Evolutionary conservation across 2,888 invertebrate species (phyloP), one percentile per base, ranked within the genome.

Genomic region (Endotricha flammealis): DNA sequence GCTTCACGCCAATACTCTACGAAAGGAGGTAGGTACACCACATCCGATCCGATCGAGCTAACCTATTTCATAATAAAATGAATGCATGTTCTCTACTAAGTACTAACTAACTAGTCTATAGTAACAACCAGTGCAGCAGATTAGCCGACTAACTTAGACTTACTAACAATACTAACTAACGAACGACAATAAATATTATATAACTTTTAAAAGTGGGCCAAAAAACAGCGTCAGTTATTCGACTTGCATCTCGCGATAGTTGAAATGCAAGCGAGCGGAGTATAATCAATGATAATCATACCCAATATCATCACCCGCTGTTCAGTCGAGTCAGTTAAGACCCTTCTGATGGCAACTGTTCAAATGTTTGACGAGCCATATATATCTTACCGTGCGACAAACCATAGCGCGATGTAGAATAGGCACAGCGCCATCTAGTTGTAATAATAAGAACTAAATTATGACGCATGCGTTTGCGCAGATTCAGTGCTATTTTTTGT

Each of bases 311-410:
- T 83, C 83, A 86, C 52, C 59, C 83, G 75, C 85, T 82, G 83
- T 83, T 83, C 82, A 83, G 82, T 85, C 82, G 81, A 85, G 83
- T 83, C 82, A 83, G 83, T 82, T 83, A 81, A 79, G 81, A 83
- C 82, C 82, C 61, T 69, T 41, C 66, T 68, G 67, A 68, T 67
- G 65, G 65, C 64, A 64, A 48, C 5, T 31, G 1, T 6, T 7
- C 2, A 12, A 17, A 0, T 0, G 1, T 3, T n/a, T n/a, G 8
- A 2, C 20, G n/a, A 10, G 10, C 6, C 0, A 9, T 44, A 41
- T 36, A 34, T 32, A 32, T 13, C 6, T 2, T 24, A 12, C n/a
- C 6, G 29, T 7, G 32, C 38, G 25, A 13, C 14, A 46, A 59
- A 55, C 56, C 41, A 46, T 57, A 58, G 25, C 55, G 46, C 40